These are phyloP conservation scores for Bombus affinis DNA, from an alignment of 1,140 invertebrate species.

Conservation along the genomic window DNA sequence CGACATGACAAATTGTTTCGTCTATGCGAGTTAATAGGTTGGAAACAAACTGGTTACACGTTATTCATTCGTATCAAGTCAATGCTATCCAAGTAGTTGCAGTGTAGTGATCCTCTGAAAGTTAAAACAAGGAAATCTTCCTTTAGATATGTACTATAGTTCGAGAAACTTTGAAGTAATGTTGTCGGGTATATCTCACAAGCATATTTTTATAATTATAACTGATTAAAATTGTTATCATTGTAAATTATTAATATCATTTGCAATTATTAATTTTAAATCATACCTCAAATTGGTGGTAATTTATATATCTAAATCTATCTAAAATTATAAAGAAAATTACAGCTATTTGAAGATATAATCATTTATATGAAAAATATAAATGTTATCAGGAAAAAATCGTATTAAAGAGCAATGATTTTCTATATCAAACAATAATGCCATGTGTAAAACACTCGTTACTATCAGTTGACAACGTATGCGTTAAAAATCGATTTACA, in stretches of 20 bases:
- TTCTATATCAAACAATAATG: background rate
- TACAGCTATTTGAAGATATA: no score
- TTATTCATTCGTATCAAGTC: background rate
- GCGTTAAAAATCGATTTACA: background rate
- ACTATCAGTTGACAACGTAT: no score
- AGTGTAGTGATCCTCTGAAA: background rate
- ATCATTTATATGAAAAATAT: no score
- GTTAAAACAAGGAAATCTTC: background rate
- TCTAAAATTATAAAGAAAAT: no score
- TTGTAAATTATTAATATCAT: no score
- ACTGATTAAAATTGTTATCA: background rate
- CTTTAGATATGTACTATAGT: background rate
- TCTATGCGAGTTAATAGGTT: background rate
- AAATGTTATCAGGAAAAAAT: background rate
- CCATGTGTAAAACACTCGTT: no score
- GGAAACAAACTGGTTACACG: background rate
- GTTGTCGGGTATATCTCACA: background rate
- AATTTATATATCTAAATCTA: no score
- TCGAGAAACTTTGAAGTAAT: background rate
- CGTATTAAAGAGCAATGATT: background rate
- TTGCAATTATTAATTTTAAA: no score
- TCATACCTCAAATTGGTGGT: background rate
- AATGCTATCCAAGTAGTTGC: background rate
- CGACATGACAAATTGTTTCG: background rate
- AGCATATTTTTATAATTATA: background rate